These are phyloP conservation scores for Neodiprion fabricii DNA, from an alignment of 1,140 invertebrate species.

Conservation along the genomic window DNA sequence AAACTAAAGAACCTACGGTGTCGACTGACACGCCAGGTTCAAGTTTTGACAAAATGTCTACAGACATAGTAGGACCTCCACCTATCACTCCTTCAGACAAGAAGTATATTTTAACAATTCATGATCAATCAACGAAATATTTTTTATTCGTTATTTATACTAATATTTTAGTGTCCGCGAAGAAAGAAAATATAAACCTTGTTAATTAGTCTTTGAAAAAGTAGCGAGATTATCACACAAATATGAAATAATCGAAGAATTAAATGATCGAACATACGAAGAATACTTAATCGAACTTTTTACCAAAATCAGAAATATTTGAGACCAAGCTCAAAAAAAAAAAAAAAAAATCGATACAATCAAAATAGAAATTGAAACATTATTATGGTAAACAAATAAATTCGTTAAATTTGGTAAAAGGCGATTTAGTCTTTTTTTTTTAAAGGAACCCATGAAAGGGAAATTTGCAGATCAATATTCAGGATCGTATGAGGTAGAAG, in stretches of 20 bases:
- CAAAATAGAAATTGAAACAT: slow-evolving; percentile 9
- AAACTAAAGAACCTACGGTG: slow-evolving; percentile 17
- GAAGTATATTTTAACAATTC: slow-evolving; percentile 11
- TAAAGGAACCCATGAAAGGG: slow-evolving; percentile 14
- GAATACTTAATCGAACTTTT: too few species aligned
- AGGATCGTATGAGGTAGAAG: slow-evolving; percentile 16
- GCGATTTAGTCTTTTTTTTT: slow-evolving; percentile 20
- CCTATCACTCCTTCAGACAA: slow-evolving; percentile 16
- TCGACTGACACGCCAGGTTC: slow-evolving; percentile 19
- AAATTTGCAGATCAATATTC: slow-evolving; percentile 15
- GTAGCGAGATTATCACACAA: background rate
- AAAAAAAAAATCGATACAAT: slow-evolving; percentile 11
- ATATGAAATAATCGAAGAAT: background rate
- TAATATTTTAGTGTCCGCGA: slow-evolving; percentile 42
- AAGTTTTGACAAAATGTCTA: slow-evolving; percentile 28
- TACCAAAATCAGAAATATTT: too few species aligned
- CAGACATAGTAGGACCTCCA: slow-evolving; percentile 24
- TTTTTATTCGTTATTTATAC: too few species aligned
- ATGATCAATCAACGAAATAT: slow-evolving; percentile 26
- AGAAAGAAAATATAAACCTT: slow-evolving; percentile 34
- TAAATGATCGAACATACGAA: slow-evolving; percentile 4
- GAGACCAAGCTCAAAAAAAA: too few species aligned
- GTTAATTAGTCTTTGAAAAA: background rate
- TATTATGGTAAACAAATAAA: slow-evolving; percentile 21
- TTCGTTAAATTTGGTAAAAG: slow-evolving; percentile 16